phyloP scores from a whole-genome alignment of 2,113 vertebrate genomes.

The Acrocephalus arundinaceus region DNA sequence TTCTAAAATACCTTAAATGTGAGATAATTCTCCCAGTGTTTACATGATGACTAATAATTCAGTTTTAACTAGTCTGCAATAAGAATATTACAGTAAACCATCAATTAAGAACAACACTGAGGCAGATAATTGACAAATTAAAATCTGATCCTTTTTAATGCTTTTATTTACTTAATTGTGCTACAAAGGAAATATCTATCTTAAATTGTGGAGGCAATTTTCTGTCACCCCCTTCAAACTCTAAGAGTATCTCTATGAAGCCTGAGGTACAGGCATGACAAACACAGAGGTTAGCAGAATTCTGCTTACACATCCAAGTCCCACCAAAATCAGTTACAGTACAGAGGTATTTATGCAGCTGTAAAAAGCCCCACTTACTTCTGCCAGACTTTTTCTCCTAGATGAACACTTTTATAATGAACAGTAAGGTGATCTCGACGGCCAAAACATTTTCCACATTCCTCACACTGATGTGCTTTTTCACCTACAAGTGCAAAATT shows the following conservation, averaged over 20 bases:
- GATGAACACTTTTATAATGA: conserved; percentile 95
- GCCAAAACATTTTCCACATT: conserved; percentile 97
- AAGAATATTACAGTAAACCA: neutral
- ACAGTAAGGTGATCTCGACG: conserved; percentile 95
- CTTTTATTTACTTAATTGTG: neutral
- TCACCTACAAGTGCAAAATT: conserved; percentile 78
- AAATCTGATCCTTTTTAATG: neutral
- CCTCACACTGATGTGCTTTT: conserved; percentile 97
- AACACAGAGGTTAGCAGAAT: neutral
- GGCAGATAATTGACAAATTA: neutral
- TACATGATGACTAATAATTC: neutral
- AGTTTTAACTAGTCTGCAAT: neutral
- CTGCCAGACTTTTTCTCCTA: conserved; percentile 98
- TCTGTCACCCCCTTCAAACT: neutral
- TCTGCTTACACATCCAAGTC: neutral
- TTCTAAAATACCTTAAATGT: neutral
- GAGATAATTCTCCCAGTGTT: neutral
- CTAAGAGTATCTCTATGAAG: neutral
- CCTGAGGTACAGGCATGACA: neutral
- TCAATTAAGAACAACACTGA: neutral
- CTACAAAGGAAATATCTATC: neutral
- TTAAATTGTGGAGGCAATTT: neutral
- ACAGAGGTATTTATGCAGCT: neutral
- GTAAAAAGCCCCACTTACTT: conserved; percentile 79
- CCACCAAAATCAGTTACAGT: neutral